Percentiles rank a stretch among this genome's conserved stretches.
These are phyloP conservation scores for Forbesichthys papilliferus DNA, from an alignment of 2,113 vertebrate species.

Conservation along the genomic window DNA sequence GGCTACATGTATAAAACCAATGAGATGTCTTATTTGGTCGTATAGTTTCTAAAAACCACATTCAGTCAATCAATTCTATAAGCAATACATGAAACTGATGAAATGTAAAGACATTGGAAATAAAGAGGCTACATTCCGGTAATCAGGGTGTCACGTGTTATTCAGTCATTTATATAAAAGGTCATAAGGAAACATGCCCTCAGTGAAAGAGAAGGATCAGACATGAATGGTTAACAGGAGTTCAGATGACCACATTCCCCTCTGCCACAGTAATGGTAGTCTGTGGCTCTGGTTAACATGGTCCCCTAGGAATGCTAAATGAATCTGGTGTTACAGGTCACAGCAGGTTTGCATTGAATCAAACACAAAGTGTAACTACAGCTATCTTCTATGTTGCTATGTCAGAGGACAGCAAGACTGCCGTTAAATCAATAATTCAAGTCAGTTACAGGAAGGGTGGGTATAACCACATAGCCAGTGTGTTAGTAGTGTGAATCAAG, in stretches of 20 bases:
- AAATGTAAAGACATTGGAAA: not conserved
- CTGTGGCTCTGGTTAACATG: constrained; percentile 12
- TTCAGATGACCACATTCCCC: not conserved
- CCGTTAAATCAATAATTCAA: constrained; percentile 10
- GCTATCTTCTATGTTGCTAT: constrained; percentile 51
- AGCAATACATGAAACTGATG: constrained; percentile 3
- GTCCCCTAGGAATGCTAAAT: constrained; percentile 26
- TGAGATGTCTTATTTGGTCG: too few species aligned
- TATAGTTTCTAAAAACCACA: too few species aligned
- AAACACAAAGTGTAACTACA: constrained; percentile 38
- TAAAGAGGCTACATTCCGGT: constrained; percentile 13
- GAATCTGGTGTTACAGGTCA: constrained; percentile 57
- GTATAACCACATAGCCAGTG: constrained; percentile 18
- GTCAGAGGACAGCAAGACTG: constrained; percentile 21
- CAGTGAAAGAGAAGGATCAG: constrained; percentile 34
- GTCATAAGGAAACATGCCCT: constrained; percentile 47
- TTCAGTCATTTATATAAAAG: constrained; percentile 7
- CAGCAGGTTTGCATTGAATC: constrained; percentile 70
- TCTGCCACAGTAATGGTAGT: constrained; percentile 14
- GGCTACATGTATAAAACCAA: not conserved
- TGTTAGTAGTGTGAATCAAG: not conserved
- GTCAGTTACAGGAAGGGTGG: not conserved
- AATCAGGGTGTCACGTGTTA: constrained; percentile 21
- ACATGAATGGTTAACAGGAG: not conserved
- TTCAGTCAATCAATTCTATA: not conserved